A percentile compares a stretch with the other conserved stretches of the same genome.
Conservation (phyloP, 2,888 invertebrate species). For the Phlogophora meticulosa region DNA sequence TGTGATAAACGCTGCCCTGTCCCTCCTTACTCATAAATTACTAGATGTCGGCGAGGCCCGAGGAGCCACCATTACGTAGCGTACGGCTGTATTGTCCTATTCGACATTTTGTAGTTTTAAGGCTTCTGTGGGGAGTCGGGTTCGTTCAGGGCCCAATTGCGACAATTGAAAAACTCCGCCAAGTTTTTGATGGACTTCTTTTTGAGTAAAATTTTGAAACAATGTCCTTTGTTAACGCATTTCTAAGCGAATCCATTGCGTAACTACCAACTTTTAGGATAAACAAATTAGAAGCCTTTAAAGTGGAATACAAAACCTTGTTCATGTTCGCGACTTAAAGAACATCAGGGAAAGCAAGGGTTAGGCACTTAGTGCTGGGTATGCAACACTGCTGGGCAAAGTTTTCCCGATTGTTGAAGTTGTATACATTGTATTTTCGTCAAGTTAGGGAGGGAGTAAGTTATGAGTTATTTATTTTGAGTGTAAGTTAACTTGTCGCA, state of each 20-base stretch:
- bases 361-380: constrained; percentile 3
- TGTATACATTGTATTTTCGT: neutral
- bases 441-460: neutral
- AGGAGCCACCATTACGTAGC: constrained; percentile 24
- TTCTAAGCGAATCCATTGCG: constrained; percentile 38
- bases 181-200: constrained; percentile 44
- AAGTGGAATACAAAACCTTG: constrained; percentile 22
- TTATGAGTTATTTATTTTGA: neutral
- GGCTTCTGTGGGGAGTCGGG: constrained; percentile 10
- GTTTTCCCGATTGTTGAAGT: constrained; percentile 3
- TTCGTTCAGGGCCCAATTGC: neutral
- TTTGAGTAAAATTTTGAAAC: constrained; percentile 20
- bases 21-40: constrained; percentile 42
- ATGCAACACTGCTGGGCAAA: constrained; percentile 7
- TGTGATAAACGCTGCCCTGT: constrained; percentile 55
- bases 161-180: constrained; percentile 18
- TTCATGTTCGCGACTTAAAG: constrained; percentile 8
- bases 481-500: constrained; percentile 6
- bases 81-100: constrained; percentile 12
- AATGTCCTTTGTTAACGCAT: constrained; percentile 31
- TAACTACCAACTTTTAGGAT: constrained; percentile 20
- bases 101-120: constrained; percentile 26
- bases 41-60: constrained; percentile 19
- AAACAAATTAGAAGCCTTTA: constrained; percentile 32
- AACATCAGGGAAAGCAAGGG: constrained; percentile 1